Evolutionary conservation across 2,888 invertebrate genomes (phyloP).

Genomic region (Neoascia interrupta): DNA sequence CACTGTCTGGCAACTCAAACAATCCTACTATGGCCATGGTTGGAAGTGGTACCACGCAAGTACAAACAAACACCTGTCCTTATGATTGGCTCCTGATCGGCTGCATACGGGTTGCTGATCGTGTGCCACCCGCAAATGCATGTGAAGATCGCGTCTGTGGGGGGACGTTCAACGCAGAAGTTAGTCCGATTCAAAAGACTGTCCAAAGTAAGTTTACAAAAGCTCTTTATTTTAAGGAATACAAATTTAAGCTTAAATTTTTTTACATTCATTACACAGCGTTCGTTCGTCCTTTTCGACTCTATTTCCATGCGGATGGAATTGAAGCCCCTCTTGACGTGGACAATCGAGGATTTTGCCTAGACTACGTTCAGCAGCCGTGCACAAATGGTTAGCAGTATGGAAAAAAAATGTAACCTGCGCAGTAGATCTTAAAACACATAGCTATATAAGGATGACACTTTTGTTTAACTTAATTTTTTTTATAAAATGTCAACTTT

Average conservation of each 20-base stretch:
- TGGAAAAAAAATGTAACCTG: too few species aligned
- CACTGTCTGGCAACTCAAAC: conserved; percentile 88
- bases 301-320: conserved; percentile 89
- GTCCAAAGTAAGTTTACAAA: conserved; percentile 85
- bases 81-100: conserved; percentile 91
- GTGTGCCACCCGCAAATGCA: conserved; percentile 81
- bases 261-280: too few species aligned
- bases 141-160: conserved; percentile 92
- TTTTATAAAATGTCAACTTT: too few species aligned
- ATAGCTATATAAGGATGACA: too few species aligned
- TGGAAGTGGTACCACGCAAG: conserved; percentile 83
- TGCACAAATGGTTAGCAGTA: conserved; percentile 85
- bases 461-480: too few species aligned
- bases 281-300: conserved; percentile 88
- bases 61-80: conserved; percentile 85
- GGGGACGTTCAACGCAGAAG: conserved; percentile 88
- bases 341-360: conserved; percentile 89
- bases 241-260: background rate
- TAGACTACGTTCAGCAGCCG: conserved; percentile 92
- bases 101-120: conserved; percentile 82
- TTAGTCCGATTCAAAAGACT: conserved; percentile 84
- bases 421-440: too few species aligned
- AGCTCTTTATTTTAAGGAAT: background rate
- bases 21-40: conserved; percentile 86
- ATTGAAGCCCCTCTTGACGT: conserved; percentile 88